Conservation (phyloP, 2,888 invertebrate genomes). For the Athripsodes cinereus region DNA sequence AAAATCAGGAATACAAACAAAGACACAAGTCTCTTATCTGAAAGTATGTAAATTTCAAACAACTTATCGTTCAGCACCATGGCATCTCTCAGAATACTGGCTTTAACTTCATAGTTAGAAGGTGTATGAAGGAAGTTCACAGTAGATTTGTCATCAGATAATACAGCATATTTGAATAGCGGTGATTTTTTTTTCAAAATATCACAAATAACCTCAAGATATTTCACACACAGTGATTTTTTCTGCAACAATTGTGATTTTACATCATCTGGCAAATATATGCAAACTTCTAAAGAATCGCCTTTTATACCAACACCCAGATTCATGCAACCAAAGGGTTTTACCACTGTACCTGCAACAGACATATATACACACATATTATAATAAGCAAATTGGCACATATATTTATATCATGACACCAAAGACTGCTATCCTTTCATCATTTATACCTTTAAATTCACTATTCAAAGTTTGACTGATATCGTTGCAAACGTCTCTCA, state of each 20-base stretch:
- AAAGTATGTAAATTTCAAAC: constrained; percentile 52
- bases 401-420: neutral
- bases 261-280: neutral
- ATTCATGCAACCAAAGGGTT: neutral
- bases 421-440: neutral
- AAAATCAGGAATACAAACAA: constrained; percentile 62
- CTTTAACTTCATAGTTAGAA: neutral
- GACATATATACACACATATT: neutral
- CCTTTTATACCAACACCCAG: neutral
- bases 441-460: neutral
- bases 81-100: neutral
- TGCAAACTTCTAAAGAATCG: neutral
- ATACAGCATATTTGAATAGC: neutral
- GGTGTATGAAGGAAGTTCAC: neutral
- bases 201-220: neutral
- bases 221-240: neutral
- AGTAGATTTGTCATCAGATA: too few species aligned
- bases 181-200: neutral
- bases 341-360: neutral
- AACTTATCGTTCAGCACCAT: constrained; percentile 13
- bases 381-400: too few species aligned
- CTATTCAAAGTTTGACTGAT: neutral
- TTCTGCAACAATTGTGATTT: neutral
- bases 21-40: constrained; percentile 54
- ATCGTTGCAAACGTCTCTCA: neutral